Evolutionary conservation across 1,140 invertebrate genomes (phyloP).

Genomic region (Harpegnathos saltator): DNA sequence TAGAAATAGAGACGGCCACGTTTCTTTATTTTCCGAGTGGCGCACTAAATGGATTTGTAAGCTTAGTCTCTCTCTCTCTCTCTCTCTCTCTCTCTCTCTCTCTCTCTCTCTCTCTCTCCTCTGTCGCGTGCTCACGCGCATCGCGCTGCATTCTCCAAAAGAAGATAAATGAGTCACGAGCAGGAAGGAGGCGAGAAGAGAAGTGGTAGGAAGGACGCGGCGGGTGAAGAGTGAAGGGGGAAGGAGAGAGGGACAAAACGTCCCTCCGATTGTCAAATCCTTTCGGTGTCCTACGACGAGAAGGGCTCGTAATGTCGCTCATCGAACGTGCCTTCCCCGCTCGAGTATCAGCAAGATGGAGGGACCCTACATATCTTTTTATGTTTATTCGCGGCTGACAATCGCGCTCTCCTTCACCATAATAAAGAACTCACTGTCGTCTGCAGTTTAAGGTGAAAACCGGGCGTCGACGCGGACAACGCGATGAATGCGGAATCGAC

Average conservation of each 20-base stretch:
- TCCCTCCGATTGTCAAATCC: constrained; percentile 63
- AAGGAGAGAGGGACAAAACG: constrained; percentile 22
- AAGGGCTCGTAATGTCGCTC: constrained; percentile 42
- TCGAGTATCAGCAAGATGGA: constrained; percentile 1
- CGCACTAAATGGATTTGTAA: constrained; percentile 52
- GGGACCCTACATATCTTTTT: constrained; percentile 37
- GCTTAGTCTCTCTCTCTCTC: constrained; percentile 30
- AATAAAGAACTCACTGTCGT: constrained; percentile 72
- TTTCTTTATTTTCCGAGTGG: constrained; percentile 46
- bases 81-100: too few species aligned
- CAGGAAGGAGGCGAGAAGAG: background rate
- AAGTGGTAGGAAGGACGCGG: background rate
- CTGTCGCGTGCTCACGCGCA: too few species aligned
- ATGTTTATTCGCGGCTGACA: constrained; percentile 56
- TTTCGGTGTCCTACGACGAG: constrained; percentile 13
- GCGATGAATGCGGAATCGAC: constrained; percentile 69
- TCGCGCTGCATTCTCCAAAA: constrained; percentile 23
- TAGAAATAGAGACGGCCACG: constrained; percentile 40
- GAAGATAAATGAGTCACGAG: constrained; percentile 32
- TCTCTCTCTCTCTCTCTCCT: too few species aligned
- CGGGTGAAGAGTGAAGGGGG: background rate
- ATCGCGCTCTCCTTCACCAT: constrained; percentile 55
- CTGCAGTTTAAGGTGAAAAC: constrained; percentile 71
- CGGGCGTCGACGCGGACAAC: constrained; percentile 22
- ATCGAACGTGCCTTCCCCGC: constrained; percentile 42